Percentiles rank a stretch among this genome's conserved stretches.
Conservation (phyloP, 2,888 invertebrate genomes). For the Geophilus truncorum region DNA sequence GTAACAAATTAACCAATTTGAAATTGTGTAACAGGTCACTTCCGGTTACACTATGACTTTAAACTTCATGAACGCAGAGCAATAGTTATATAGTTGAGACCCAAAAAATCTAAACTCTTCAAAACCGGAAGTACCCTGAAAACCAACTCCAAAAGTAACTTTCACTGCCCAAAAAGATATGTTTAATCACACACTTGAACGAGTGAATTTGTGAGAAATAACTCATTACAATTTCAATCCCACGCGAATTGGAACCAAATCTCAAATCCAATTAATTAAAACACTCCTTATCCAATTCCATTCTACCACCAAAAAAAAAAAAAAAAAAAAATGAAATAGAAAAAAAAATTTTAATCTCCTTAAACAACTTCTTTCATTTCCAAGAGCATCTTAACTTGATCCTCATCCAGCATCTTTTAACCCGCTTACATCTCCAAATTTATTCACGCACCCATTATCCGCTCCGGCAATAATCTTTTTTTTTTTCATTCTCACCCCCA, state of each 20-base stretch:
- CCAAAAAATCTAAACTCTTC: no score
- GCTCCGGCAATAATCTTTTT: neutral
- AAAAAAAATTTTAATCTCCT: neutral
- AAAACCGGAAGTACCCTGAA: no score
- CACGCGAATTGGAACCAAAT: neutral
- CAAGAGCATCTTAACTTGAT: neutral
- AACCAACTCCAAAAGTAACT: no score
- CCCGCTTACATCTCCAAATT: neutral
- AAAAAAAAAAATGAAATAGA: neutral
- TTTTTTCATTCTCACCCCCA: no score
- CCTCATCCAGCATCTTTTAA: neutral
- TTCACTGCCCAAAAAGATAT: neutral
- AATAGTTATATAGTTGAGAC: no score
- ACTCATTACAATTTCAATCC: neutral
- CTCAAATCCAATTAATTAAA: neutral
- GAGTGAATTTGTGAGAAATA: neutral
- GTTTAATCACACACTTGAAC: neutral
- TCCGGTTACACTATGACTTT: no score
- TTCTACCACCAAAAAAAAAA: no score
- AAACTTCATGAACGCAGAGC: no score
- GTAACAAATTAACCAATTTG: no score
- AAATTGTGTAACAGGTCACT: no score
- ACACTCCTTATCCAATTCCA: neutral
- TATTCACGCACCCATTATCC: constrained; percentile 8
- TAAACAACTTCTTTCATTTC: neutral